Evolutionary conservation across 1,140 invertebrate species (phyloP).

Genomic region (Ceratosolen solmsi): DNA sequence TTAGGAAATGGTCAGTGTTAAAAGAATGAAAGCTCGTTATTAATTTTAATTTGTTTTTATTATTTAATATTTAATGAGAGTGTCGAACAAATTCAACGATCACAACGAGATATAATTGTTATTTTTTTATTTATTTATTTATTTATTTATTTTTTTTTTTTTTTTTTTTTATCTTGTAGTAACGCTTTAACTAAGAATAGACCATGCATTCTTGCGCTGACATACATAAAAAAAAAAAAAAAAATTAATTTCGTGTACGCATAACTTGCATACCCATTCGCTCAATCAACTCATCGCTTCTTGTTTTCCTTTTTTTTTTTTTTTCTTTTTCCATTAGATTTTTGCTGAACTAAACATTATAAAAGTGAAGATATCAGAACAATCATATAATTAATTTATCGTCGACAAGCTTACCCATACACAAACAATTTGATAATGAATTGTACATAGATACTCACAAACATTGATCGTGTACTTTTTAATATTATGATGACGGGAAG

Average conservation of each 20-base stretch:
- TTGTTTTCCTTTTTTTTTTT: not conserved
- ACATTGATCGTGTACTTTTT: conserved; percentile 52
- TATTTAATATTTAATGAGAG: conserved; percentile 65
- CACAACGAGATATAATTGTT: conserved; percentile 72
- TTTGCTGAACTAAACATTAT: not conserved
- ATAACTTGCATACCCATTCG: not conserved
- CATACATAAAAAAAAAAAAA: conserved; percentile 57
- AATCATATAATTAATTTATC: conserved; percentile 1
- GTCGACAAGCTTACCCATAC: not conserved
- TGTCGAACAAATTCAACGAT: conserved; percentile 65
- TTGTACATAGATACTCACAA: conserved; percentile 38
- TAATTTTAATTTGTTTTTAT: conserved; percentile 66
- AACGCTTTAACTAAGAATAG: conserved; percentile 62
- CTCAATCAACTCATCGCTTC: not conserved
- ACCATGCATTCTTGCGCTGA: conserved; percentile 48
- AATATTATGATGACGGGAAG: conserved; percentile 36
- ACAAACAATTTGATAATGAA: conserved; percentile 33
- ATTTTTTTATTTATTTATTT: conserved; percentile 51
- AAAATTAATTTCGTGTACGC: conserved; percentile 42
- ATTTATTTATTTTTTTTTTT: conserved; percentile 67
- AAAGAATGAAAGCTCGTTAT: not conserved
- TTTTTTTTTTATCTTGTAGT: conserved; percentile 53
- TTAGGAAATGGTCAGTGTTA: not conserved
- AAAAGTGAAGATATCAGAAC: not conserved
- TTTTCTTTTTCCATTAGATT: not conserved